These are phyloP conservation scores for Eupristina koningsbergeri DNA, from an alignment of 1,140 invertebrate genomes.

Conservation along the genomic window DNA sequence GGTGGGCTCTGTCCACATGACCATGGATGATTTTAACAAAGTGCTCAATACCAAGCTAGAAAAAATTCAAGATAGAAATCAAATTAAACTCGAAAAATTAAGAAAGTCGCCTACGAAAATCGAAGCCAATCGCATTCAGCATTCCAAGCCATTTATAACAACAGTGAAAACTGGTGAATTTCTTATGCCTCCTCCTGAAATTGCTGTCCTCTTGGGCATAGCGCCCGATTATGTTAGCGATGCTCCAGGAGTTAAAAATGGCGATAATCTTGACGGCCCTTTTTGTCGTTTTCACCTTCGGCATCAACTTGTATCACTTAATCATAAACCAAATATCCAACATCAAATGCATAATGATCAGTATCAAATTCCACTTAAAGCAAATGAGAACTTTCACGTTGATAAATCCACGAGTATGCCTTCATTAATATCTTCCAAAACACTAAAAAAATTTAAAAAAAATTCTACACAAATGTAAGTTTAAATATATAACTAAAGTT, in stretches of 20 bases:
- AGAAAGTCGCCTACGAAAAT: not conserved
- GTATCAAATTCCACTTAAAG: conserved; percentile 64
- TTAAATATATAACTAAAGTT: not conserved
- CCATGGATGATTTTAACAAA: conserved; percentile 76
- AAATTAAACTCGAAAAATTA: conserved; percentile 57
- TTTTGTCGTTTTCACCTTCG: conserved; percentile 60
- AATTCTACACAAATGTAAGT: conserved; percentile 39
- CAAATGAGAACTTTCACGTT: conserved; percentile 63
- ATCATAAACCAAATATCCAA: conserved; percentile 60
- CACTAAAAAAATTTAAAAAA: not conserved
- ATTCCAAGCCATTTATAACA: conserved; percentile 79
- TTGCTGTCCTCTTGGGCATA: conserved; percentile 78
- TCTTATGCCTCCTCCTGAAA: conserved; percentile 82
- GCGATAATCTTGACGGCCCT: conserved; percentile 49
- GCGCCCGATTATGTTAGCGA: conserved; percentile 59
- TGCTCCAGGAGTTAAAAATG: conserved; percentile 53
- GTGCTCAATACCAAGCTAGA: conserved; percentile 78
- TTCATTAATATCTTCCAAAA: not conserved
- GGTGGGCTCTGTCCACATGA: conserved; percentile 56
- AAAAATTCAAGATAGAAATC: conserved; percentile 76
- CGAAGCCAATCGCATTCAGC: conserved; percentile 36
- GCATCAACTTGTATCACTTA: conserved; percentile 63
- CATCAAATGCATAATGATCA: conserved; percentile 65
- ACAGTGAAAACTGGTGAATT: conserved; percentile 85
- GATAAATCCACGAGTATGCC: conserved; percentile 50